Evolutionary conservation across 1,140 invertebrate species (phyloP).

Genomic region (Rhyzopertha dominica): DNA sequence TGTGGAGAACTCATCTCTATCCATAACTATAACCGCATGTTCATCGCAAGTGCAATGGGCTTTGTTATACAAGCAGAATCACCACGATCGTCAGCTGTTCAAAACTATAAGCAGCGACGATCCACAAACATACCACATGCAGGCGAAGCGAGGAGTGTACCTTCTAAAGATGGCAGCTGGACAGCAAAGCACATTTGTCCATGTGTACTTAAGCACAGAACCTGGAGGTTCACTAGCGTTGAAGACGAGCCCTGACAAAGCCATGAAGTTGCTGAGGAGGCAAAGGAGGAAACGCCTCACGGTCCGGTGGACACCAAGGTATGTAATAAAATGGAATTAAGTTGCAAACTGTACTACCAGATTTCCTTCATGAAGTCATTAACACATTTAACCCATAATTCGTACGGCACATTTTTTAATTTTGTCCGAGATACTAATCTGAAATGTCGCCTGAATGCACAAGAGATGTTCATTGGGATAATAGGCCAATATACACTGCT

Average conservation of each 20-base stretch:
- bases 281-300: constrained; percentile 37
- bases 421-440: too few relatives aligned
- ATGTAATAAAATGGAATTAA: constrained; percentile 11
- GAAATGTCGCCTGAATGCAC: too few relatives aligned
- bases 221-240: constrained; percentile 35
- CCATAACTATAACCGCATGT: constrained; percentile 43
- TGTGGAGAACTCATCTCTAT: constrained; percentile 32
- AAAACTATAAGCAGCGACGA: constrained; percentile 9
- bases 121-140: constrained; percentile 13
- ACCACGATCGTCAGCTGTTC: not conserved
- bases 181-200: constrained; percentile 37
- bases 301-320: constrained; percentile 45
- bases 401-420: too few relatives aligned
- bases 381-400: too few relatives aligned
- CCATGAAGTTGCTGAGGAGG: constrained; percentile 29
- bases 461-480: too few relatives aligned
- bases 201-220: constrained; percentile 43
- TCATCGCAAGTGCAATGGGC: constrained; percentile 39
- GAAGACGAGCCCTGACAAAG: constrained; percentile 15
- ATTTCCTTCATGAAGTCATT: too few relatives aligned
- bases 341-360: too few relatives aligned
- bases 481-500: too few relatives aligned
- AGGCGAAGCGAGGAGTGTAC: constrained; percentile 26
- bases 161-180: constrained; percentile 29
- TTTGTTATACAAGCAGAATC: constrained; percentile 19